Base-by-base conservation (phyloP, 2,113 vertebrate genomes). In the Entomyzon cyanotis region DNA sequence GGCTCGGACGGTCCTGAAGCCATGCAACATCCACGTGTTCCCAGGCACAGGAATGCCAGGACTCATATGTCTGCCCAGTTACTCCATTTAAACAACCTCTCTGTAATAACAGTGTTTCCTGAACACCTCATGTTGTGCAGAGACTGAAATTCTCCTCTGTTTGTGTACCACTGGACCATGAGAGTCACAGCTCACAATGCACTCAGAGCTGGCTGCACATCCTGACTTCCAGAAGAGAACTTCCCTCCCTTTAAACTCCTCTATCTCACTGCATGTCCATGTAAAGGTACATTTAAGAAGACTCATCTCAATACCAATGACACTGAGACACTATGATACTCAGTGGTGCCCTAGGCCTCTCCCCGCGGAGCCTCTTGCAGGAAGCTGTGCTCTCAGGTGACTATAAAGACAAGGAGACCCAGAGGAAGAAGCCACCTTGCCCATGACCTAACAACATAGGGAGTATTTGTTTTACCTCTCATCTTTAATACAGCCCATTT, bases 21-120 rank as follows among this genome's bases (percentile, higher is more conserved):
- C 49, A 56, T 0, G 0, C 24, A 49, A n/a, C 11, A 31, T 10
- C 44, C 37, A 15, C 9, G 0, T 2, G 23, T 11, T 56, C 44
- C 37, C 44, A 37, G 42, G 53, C 1, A 59, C 33, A 69, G 39
- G 9, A 89, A 78, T 11, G 18, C 30, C 69, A 41, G 23, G 4
- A 46, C 46, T 53, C 50, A 35, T 42, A 67, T 2, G 1, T 30
- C 89, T 55, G 52, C 42, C 33, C 39, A 50, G 69, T 11, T 46
- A 12, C n/a, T 68, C 0, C 0, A 58, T 15, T 50, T 41, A 46
- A 77, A 69, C 44, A 49, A 49, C 4, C 27, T 11, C 37, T 13
- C 4, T 65, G 30, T 1, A 25, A 12, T 22, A 58, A 28, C 0
- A 31, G 60, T 21, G 15, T 42, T 74, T 62, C 64, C 75, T 42